These are phyloP conservation scores for Euthynnus affinis DNA, from an alignment of 2,797 vertebrate species.

Conservation along the genomic window DNA sequence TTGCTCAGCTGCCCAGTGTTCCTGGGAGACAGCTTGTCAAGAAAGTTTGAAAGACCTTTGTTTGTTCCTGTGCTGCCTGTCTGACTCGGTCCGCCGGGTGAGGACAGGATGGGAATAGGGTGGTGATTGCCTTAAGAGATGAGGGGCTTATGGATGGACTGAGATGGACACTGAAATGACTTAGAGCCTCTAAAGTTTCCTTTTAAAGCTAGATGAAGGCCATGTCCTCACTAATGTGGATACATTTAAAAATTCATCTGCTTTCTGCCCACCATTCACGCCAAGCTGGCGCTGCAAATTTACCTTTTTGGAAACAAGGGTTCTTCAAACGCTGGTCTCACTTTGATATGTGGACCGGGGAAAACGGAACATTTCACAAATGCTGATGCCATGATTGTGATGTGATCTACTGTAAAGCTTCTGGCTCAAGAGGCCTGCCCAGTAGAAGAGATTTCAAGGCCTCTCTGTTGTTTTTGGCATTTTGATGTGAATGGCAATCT, in stretches of 20 bases:
- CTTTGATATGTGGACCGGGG: conserved; percentile 8
- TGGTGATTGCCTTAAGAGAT: conserved; percentile 39
- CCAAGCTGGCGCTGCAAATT: conserved; percentile 20
- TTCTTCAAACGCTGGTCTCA: conserved; percentile 24
- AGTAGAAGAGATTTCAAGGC: neutral
- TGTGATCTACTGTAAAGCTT: conserved; percentile 56
- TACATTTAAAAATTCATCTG: conserved; percentile 22
- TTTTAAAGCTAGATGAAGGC: neutral
- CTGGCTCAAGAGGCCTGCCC: neutral
- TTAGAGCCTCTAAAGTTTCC: conserved; percentile 35
- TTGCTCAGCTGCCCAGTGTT: conserved; percentile 45
- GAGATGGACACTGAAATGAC: conserved; percentile 43
- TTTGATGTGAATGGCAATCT: conserved; percentile 35
- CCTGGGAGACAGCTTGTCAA: conserved; percentile 60
- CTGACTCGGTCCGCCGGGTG: conserved; percentile 18
- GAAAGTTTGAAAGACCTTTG: conserved; percentile 55
- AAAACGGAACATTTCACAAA: conserved; percentile 30
- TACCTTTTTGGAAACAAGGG: conserved; percentile 16
- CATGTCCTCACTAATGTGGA: neutral
- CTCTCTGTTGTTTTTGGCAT: conserved; percentile 14
- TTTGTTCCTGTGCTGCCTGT: conserved; percentile 53
- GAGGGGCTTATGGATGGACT: conserved; percentile 28
- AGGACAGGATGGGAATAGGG: conserved; percentile 8
- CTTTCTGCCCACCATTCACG: neutral
- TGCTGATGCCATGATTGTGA: conserved; percentile 45